Evolutionary conservation across 2,113 vertebrate species (phyloP).

Genomic region (Malaclemys terrapin): DNA sequence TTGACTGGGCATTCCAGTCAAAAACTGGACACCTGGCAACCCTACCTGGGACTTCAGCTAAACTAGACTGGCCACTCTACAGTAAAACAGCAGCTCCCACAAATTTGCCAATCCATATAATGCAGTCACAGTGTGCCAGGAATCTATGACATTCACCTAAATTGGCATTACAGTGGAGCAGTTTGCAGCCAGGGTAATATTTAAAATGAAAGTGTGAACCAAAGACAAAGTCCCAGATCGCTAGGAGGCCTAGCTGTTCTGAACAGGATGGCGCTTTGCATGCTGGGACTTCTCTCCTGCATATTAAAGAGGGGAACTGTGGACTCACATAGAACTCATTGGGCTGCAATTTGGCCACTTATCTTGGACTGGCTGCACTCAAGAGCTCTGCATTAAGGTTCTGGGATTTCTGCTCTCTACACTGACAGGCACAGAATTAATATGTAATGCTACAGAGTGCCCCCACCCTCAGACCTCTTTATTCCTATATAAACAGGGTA

Average conservation of each 20-base stretch:
- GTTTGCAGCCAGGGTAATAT: fast-evolving
- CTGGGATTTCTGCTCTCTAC: fast-evolving
- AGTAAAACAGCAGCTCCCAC: not conserved
- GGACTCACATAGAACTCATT: fast-evolving
- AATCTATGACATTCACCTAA: not conserved
- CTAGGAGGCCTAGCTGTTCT: not conserved
- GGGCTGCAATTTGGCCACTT: not conserved
- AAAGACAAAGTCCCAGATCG: no score
- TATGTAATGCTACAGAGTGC: not conserved
- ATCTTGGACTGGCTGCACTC: not conserved
- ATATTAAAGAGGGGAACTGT: not conserved
- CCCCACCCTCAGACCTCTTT: not conserved
- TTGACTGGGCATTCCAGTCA: no score
- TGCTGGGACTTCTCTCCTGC: not conserved
- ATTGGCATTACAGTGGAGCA: fast-evolving
- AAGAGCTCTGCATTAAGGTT: not conserved
- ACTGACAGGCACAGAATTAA: not conserved
- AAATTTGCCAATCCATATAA: fast-evolving
- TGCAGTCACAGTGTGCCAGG: fast-evolving
- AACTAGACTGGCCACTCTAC: fast-evolving
- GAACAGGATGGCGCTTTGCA: not conserved
- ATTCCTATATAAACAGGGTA: not conserved
- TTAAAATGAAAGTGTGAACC: fast-evolving
- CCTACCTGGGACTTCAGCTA: not conserved
- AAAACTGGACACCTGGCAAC: no score